Percentiles rank a stretch among this genome's conserved stretches.
Conservation (phyloP, 2,113 vertebrate species). For the Tetrax tetrax region DNA sequence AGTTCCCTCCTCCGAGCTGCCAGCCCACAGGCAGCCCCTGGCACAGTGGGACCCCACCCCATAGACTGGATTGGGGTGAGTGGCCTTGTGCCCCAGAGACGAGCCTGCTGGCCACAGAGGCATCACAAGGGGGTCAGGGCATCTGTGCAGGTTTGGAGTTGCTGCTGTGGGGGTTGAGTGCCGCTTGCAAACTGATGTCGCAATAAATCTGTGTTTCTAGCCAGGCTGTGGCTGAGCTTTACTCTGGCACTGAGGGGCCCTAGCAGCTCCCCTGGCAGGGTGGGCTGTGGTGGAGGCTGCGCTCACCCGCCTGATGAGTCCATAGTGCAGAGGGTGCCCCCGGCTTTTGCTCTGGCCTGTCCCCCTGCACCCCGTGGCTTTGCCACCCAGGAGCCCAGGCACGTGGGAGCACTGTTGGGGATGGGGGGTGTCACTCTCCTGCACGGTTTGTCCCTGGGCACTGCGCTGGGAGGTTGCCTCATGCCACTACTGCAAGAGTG, state of each 20-base stretch:
- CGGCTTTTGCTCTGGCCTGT: neutral
- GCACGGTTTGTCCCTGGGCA: neutral
- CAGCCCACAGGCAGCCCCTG: neutral
- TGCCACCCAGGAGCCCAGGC: neutral
- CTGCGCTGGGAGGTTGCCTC: accelerated
- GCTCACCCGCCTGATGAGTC: accelerated
- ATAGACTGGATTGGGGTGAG: neutral
- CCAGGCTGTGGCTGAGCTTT: neutral
- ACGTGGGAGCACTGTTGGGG: neutral
- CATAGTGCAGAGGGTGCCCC: neutral
- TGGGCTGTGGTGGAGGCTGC: neutral
- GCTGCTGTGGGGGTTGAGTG: neutral
- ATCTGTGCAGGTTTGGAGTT: accelerated
- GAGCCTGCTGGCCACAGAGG: accelerated
- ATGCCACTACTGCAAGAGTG: neutral
- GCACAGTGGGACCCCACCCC: neutral
- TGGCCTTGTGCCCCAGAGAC: neutral
- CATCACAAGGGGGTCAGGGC: neutral
- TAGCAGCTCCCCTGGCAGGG: neutral
- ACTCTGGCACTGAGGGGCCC: accelerated
- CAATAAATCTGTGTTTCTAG: slow-evolving; percentile 59
- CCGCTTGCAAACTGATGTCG: neutral
- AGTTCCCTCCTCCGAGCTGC: neutral
- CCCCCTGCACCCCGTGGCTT: neutral
- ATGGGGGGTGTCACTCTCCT: neutral